phyloP scores from a whole-genome alignment of 2,888 invertebrate genomes.

The Leucophenga maculata region DNA sequence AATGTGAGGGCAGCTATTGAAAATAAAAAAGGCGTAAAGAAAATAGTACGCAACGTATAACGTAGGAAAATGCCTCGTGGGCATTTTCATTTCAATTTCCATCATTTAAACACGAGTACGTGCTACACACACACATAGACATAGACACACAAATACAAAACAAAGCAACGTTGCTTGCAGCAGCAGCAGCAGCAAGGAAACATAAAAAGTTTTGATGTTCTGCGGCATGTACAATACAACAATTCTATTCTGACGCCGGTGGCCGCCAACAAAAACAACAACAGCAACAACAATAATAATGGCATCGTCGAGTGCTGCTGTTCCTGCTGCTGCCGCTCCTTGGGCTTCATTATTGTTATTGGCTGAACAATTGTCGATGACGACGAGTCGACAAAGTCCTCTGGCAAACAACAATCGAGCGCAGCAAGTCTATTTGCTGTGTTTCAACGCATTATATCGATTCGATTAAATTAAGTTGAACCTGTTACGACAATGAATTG shows the following conservation, averaged over 20 bases:
- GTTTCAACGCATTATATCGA: not conserved
- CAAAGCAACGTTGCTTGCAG: conserved; percentile 7
- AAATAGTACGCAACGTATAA: conserved; percentile 5
- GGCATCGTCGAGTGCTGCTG: conserved; percentile 9
- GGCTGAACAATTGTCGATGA: not conserved
- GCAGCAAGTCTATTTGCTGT: not conserved
- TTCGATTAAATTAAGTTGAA: too few relatives aligned
- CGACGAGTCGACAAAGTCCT: too few relatives aligned
- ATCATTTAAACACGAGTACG: conserved; percentile 7
- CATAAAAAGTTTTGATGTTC: conserved; percentile 27
- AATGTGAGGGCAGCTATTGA: not conserved
- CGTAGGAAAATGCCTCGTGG: conserved; percentile 21
- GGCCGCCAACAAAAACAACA: conserved; percentile 18
- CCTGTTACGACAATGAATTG: too few relatives aligned
- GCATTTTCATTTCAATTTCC: conserved; percentile 24
- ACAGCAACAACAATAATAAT: conserved; percentile 18
- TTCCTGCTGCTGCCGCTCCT: not conserved
- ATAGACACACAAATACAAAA: conserved; percentile 4
- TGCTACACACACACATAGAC: not conserved
- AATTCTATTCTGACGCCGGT: not conserved
- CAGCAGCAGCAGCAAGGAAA: conserved; percentile 18
- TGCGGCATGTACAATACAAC: conserved; percentile 2
- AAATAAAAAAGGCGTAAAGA: not conserved
- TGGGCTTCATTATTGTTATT: conserved; percentile 16
- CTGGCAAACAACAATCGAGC: not conserved